Conservation (phyloP, 1,140 invertebrate genomes). For the Drosophila chauvacae region DNA sequence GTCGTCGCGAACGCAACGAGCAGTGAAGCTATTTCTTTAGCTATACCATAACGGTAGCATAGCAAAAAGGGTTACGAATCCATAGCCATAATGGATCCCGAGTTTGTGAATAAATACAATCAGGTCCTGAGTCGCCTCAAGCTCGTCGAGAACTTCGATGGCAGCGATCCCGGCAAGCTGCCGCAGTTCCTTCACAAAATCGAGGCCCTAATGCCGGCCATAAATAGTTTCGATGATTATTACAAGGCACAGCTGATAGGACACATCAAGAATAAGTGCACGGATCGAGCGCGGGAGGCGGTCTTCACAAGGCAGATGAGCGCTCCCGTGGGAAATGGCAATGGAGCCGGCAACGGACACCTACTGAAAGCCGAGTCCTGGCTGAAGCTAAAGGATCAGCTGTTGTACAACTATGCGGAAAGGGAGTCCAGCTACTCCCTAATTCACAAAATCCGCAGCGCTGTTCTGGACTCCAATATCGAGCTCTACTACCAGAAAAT, state of each 20-base stretch:
- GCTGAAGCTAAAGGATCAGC: conserved; percentile 69
- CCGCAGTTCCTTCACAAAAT: conserved; percentile 71
- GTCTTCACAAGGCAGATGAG: conserved; percentile 67
- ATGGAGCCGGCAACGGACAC: conserved; percentile 35
- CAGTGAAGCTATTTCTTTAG: conserved; percentile 12
- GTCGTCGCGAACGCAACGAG: conserved; percentile 37
- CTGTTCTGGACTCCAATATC: conserved; percentile 68
- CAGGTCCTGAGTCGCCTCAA: conserved; percentile 67
- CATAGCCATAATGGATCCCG: conserved; percentile 58
- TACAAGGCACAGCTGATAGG: conserved; percentile 66
- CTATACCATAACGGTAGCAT: conserved; percentile 6
- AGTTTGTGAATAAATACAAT: conserved; percentile 76
- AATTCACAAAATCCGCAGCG: conserved; percentile 67
- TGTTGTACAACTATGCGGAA: conserved; percentile 68
- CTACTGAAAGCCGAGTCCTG: conserved; percentile 59
- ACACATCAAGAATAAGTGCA: conserved; percentile 74
- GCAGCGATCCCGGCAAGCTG: conserved; percentile 64
- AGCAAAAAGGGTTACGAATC: neutral
- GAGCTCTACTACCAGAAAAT: conserved; percentile 74
- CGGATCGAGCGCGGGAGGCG: conserved; percentile 66
- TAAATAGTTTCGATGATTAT: conserved; percentile 72
- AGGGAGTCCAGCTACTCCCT: conserved; percentile 67
- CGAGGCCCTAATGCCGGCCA: conserved; percentile 63
- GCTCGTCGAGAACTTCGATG: conserved; percentile 71
- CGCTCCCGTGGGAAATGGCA: conserved; percentile 51